Evolutionary conservation across 30 jellyfish, hydroid and myxozoan species (phyloP), one percentile per base, ranked within the genome.

Genomic region (Morbakka virulenta): DNA sequence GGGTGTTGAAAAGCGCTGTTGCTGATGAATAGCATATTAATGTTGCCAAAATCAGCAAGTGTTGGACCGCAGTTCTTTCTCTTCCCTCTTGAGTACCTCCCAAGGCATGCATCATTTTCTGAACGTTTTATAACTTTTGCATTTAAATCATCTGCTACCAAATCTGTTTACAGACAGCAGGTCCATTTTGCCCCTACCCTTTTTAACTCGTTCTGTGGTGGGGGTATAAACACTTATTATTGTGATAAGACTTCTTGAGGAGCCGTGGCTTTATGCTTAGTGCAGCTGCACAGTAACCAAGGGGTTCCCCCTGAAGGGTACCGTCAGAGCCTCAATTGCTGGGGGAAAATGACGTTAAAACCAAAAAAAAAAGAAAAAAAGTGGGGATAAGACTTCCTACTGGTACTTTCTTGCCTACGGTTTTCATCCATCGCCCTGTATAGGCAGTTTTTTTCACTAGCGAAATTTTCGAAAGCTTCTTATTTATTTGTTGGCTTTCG

Each of bases 1-100:
- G 78, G 86, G 35, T 75, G 86, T 75, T 52, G 52, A 32, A 53
- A 72, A 53, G 73, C 52, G 14, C 78, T 75, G 77, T 75, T 75
- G 61, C 78, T 17, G 1, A 72, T 50, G 47, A 72, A 72, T 48
- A 72, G 72, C 25, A 50, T 53, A 34, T 72, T 52, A 50, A 34
- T 48, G 12, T 53, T 72, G 34, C 84, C 50, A 57, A 72, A 72
- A 51, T 72, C 84, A 28, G 52, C 47, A 25, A 41, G 74, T 3
- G 22, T 72, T 72, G 50, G 84, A 20, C 84, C 74, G 1, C 62
- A 34, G 51, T 3, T 57, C 29, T 72, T 72, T 47, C 84, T 52
- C 1, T 3, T 1, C 3, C 84, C 84, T 3, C 75, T 24, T 2
- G 84, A 72, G 50, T 47, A 72, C 52, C 32, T 21, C 22, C 84